A percentile compares a stretch with the other conserved stretches of the same genome.
Conservation (phyloP, 2,888 invertebrate genomes). For the Cantharis flavilabris region DNA sequence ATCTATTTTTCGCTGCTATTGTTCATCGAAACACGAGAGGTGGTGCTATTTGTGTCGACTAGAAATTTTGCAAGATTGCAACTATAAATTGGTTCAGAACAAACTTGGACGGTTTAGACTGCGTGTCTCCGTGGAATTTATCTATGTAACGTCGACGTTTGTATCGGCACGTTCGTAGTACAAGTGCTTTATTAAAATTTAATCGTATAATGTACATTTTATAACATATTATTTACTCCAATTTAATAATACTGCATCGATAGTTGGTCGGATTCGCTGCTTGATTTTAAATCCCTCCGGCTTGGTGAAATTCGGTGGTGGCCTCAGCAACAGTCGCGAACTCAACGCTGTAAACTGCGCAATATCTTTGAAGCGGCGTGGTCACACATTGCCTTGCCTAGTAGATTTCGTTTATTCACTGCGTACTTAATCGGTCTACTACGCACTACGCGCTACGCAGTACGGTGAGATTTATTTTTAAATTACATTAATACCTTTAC, state of each 20-base stretch:
- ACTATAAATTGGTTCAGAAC: background rate
- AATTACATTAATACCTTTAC: slow-evolving; percentile 20
- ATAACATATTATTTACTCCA: background rate
- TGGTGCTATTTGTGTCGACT: background rate
- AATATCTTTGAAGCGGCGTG: slow-evolving; percentile 37
- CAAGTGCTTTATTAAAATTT: background rate
- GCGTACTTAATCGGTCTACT: slow-evolving; percentile 30
- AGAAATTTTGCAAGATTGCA: background rate
- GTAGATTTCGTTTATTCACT: slow-evolving; percentile 27
- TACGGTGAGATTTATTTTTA: slow-evolving; percentile 38
- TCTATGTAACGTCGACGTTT: background rate
- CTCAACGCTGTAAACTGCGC: slow-evolving; percentile 36
- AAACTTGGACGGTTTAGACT: background rate
- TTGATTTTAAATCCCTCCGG: background rate
- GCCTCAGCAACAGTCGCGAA: slow-evolving; percentile 25
- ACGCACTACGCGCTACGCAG: slow-evolving; percentile 40
- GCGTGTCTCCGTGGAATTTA: background rate
- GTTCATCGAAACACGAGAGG: background rate
- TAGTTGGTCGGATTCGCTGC: background rate
- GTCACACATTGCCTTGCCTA: slow-evolving; percentile 31
- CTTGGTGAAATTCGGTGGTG: slow-evolving; percentile 15
- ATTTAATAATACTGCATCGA: background rate
- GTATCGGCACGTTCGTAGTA: background rate
- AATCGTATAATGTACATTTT: background rate
- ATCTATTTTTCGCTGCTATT: background rate